phyloP scores from a whole-genome alignment of 2,888 invertebrate species.

The Chymomyza caudatula region DNA sequence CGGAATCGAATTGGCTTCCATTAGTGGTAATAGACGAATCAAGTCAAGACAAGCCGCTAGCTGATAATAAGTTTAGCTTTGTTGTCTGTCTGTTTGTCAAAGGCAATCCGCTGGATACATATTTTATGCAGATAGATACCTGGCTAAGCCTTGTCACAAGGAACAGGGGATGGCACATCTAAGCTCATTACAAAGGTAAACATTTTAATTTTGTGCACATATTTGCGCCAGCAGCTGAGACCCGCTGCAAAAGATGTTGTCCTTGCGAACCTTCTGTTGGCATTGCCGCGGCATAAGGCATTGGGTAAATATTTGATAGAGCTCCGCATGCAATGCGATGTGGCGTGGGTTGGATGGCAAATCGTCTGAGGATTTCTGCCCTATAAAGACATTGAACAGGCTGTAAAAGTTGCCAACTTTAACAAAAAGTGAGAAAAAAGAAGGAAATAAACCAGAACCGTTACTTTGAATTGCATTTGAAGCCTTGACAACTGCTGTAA shows the following conservation, averaged over 20 bases:
- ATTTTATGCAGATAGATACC: not conserved
- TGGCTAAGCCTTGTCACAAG: not conserved
- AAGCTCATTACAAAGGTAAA: constrained; percentile 46
- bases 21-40: not conserved
- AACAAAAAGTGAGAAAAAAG: not conserved
- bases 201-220: constrained; percentile 39
- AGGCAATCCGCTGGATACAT: not conserved
- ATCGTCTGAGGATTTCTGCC: not conserved
- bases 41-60: not conserved
- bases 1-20: too few species aligned
- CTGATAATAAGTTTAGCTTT: not conserved
- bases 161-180: not conserved
- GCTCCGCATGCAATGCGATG: not conserved
- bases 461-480: not conserved
- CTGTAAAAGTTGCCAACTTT: not conserved
- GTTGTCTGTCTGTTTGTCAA: not conserved
- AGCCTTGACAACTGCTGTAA: not conserved
- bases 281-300: not conserved
- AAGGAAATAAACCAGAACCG: not conserved
- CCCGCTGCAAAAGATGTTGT: not conserved
- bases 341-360: not conserved
- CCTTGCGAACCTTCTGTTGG: not conserved
- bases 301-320: constrained; percentile 1
- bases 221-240: constrained; percentile 26
- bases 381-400: not conserved